These are phyloP conservation scores for Paraescarpia echinospica DNA, from an alignment of 1,140 invertebrate species.

Conservation along the genomic window DNA sequence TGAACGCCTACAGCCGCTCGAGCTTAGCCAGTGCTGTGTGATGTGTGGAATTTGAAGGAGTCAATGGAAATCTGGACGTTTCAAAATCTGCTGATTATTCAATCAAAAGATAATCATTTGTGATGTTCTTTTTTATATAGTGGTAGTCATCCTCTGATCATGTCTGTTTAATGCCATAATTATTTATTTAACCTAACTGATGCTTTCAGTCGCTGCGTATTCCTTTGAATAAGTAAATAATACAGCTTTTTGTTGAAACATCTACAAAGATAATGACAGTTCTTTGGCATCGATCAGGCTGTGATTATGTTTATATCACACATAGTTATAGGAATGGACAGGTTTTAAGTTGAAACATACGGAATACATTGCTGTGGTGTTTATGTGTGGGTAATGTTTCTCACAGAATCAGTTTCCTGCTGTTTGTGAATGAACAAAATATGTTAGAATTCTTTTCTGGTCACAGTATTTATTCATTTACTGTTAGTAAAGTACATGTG, in stretches of 20 bases:
- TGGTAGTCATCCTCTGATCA: background rate
- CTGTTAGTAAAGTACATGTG: background rate
- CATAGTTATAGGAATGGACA: background rate
- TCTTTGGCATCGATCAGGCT: background rate
- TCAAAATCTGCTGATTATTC: background rate
- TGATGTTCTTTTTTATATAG: background rate
- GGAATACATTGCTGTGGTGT: too few species aligned
- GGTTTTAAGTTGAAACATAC: background rate
- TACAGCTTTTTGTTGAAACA: background rate
- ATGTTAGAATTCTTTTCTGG: background rate
- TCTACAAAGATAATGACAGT: background rate
- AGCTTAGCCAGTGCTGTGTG: background rate
- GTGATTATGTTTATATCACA: background rate
- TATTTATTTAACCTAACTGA: background rate
- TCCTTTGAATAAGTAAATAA: background rate
- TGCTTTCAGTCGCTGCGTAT: background rate
- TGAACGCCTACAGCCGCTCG: background rate
- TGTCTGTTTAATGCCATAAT: background rate
- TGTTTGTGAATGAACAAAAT: background rate
- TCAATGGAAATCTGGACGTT: background rate
- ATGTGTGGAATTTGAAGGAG: background rate
- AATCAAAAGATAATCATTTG: background rate
- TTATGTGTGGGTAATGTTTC: too few species aligned
- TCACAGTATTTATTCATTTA: background rate
- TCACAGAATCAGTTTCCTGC: too few species aligned